phyloP scores from a whole-genome alignment of 1,140 invertebrate species.

The Anastrepha obliqua region DNA sequence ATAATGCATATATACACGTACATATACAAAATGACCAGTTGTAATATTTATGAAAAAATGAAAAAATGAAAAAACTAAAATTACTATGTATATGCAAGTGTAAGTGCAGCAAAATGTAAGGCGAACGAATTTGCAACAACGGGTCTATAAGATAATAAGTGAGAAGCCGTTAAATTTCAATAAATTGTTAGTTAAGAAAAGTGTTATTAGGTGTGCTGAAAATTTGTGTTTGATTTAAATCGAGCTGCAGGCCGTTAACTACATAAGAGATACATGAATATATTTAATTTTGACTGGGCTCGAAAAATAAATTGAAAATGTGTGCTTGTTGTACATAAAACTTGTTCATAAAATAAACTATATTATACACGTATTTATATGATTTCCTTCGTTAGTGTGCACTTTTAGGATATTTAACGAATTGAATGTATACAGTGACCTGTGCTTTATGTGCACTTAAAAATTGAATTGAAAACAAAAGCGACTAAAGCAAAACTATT shows the following conservation, averaged over 20 bases:
- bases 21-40: too few relatives aligned
- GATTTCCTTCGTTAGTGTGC: background rate
- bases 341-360: background rate
- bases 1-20: too few relatives aligned
- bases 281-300: background rate
- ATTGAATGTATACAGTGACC: slow-evolving; percentile 27
- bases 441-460: slow-evolving; percentile 43
- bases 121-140: too few relatives aligned
- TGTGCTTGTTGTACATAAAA: background rate
- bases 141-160: too few relatives aligned
- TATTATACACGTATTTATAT: background rate
- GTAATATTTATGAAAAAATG: too few relatives aligned
- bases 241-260: background rate
- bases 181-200: background rate
- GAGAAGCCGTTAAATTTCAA: too few relatives aligned
- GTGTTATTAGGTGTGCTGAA: background rate
- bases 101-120: too few relatives aligned
- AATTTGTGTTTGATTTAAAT: background rate
- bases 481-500: slow-evolving; percentile 5
- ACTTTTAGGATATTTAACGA: slow-evolving; percentile 8
- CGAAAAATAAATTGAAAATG: background rate
- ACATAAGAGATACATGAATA: background rate
- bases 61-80: too few relatives aligned
- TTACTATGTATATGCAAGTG: too few relatives aligned
- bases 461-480: background rate